Conservation (phyloP, 2,797 vertebrate genomes). For the Halcyon badia region DNA sequence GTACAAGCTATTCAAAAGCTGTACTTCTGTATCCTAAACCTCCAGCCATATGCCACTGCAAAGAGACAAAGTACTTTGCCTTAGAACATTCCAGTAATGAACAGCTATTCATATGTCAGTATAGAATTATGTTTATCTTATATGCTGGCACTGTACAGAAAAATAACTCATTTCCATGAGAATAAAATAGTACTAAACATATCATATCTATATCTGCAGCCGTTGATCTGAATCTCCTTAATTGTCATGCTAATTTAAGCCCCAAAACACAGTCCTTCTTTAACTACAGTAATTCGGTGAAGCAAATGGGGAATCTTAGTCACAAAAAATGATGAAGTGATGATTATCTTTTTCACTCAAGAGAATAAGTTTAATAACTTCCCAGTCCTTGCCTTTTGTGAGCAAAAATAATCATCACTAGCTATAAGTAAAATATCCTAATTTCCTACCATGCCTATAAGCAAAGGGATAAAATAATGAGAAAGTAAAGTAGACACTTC, state of each 20-base stretch:
- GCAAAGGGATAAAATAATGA: constrained; percentile 62
- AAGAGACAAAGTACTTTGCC: not conserved
- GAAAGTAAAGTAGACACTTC: constrained; percentile 38
- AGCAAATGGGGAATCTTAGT: constrained; percentile 45
- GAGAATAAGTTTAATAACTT: constrained; percentile 64
- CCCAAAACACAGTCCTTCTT: constrained; percentile 25
- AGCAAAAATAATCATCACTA: constrained; percentile 49
- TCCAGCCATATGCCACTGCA: constrained; percentile 10
- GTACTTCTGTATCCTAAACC: constrained; percentile 17
- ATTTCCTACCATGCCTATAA: constrained; percentile 60
- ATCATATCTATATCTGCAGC: constrained; percentile 59
- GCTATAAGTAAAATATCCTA: constrained; percentile 56
- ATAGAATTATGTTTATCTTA: constrained; percentile 64
- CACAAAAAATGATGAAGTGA: constrained; percentile 32
- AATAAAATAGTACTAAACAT: constrained; percentile 54
- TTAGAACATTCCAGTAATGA: constrained; percentile 22
- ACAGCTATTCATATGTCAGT: constrained; percentile 30
- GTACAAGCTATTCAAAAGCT: constrained; percentile 32
- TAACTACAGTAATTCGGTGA: constrained; percentile 38
- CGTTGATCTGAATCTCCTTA: constrained; percentile 59
- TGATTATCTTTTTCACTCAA: constrained; percentile 58
- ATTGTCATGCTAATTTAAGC: constrained; percentile 56
- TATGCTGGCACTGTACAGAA: constrained; percentile 26
- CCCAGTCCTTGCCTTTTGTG: not conserved
- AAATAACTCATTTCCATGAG: constrained; percentile 63